Evolutionary conservation across 2,113 vertebrate species (phyloP), one percentile per base, ranked within the genome.

Genomic region (Nipponia nippon): DNA sequence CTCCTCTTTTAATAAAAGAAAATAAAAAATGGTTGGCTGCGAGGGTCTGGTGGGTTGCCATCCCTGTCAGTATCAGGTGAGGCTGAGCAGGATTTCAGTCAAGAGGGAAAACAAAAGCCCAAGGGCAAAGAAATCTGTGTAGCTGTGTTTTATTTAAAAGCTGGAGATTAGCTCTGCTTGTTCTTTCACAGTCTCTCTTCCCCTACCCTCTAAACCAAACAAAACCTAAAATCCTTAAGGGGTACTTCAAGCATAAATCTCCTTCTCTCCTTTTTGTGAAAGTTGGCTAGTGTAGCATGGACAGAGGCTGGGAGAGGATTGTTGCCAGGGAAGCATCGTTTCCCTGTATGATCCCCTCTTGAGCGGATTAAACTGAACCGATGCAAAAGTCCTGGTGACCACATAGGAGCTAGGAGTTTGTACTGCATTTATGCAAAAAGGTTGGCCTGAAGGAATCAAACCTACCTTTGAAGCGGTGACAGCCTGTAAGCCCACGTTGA

Each of bases 161-260:
- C 91, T 92, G 81, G 78, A 95, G 97, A 97, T 96, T 95, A 97
- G 81, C 89, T 87, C 53, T 96, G 91, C 93, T 95, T 97, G 89
- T 96, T 97, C 92, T 94, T 97, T 94, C 66, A 75, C 53, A 83
- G 94, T 93, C 86, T 86, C 84, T 91, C 78, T 97, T 89, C 71
- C 66, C 80, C 61, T 89, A 70, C 83, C 65, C 71, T 92, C 92
- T 97, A 95, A 97, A 96, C 40, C 79, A 96, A 97, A 97, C 95
- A 95, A 97, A 96, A 95, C 88, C 91, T 85, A 76, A 96, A 97
- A 95, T 96, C 92, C 96, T 97, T 93, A 78, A 94, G 96, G 94
- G 87, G 62, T 94, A 93, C 92, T 97, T 97, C 22, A 95, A 81
- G 80, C 83, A 83, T 92, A 96, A 97, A 97, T 97, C 96, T 97